Evolutionary conservation across 2,888 invertebrate species (phyloP), one percentile per base, ranked within the genome.

Genomic region (Fissipunctia ypsillon): DNA sequence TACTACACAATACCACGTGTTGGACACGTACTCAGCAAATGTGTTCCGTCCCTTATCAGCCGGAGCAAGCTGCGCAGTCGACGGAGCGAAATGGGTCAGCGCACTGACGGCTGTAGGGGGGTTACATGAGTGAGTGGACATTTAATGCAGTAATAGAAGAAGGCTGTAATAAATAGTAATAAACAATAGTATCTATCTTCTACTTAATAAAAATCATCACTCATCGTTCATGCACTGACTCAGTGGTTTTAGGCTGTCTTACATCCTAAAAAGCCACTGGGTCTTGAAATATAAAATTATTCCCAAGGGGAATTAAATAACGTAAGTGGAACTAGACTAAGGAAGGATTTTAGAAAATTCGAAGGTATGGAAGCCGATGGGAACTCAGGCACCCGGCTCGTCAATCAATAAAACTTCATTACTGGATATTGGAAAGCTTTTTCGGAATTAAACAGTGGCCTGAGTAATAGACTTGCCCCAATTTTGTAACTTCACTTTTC

Each of bases 1-100:
- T 35, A 38, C 38, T 57, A 56, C 65, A 76, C 48, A 25, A 43
- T 38, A 38, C 38, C 48, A 57, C 73, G 76, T 57, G 57, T 66
- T 57, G 22, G 25, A 57, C 57, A 35, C 43, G 22, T 43, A 35
- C 50, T 50, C 14, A 76, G 43, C 65, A 48, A 48, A 35, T 43
- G 66, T 25, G 43, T 57, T 56, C 76, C 3, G 73, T 16, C 28
- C 64, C 48, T 25, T 43, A 76, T 48, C 9, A 25, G 12, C 25
- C 22, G 22, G 31, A 19, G 65, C 76, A 61, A 22, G 50, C 28
- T 28, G 52, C 31, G 7, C 31, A 12, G 12, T 7, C 31, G 76
- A 31, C 48, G 25, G 7, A 16, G 56, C 31, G 64, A 48, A 57
- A 31, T 65, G 56, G 56, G 35, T 76, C 73, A 65, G 12, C 22